Conservation (phyloP, 2,888 invertebrate species). For the Tuta absoluta region DNA sequence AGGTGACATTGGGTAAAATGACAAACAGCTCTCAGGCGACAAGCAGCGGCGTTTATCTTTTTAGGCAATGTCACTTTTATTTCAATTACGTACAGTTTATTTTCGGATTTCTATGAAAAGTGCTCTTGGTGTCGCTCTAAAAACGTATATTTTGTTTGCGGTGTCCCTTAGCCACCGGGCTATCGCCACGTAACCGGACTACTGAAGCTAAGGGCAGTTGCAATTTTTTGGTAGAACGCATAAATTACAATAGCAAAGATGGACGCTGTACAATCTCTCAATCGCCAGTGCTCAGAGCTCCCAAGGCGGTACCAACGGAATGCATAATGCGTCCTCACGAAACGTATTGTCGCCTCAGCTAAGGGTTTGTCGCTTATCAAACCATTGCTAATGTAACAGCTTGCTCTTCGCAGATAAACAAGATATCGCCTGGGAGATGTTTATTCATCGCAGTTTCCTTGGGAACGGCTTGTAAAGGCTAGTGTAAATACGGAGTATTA, state of each 20-base stretch:
- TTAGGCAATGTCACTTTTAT: no score
- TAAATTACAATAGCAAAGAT: background rate
- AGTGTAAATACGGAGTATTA: background rate
- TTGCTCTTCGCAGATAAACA: slow-evolving; percentile 25
- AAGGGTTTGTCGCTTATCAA: slow-evolving; percentile 25
- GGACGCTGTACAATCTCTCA: slow-evolving; percentile 7
- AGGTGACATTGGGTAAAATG: no score
- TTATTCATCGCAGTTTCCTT: slow-evolving; percentile 20
- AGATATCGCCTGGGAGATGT: slow-evolving; percentile 17
- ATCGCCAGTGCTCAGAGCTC: slow-evolving; percentile 44
- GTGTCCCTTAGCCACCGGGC: no score
- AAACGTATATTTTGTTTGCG: no score
- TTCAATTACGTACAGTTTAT: no score
- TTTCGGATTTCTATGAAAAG: no score
- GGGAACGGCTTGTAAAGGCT: background rate
- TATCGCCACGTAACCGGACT: no score
- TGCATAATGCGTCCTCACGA: slow-evolving; percentile 48
- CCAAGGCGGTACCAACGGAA: slow-evolving; percentile 46
- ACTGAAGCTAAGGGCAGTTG: no score
- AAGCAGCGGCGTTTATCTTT: no score
- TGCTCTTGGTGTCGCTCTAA: no score
- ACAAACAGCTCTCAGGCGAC: no score
- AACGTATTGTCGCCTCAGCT: slow-evolving; percentile 29
- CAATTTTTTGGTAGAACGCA: background rate
- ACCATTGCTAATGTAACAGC: slow-evolving; percentile 25